These are phyloP conservation scores for Mimas tiliae DNA, from an alignment of 2,888 invertebrate species.

Conservation along the genomic window DNA sequence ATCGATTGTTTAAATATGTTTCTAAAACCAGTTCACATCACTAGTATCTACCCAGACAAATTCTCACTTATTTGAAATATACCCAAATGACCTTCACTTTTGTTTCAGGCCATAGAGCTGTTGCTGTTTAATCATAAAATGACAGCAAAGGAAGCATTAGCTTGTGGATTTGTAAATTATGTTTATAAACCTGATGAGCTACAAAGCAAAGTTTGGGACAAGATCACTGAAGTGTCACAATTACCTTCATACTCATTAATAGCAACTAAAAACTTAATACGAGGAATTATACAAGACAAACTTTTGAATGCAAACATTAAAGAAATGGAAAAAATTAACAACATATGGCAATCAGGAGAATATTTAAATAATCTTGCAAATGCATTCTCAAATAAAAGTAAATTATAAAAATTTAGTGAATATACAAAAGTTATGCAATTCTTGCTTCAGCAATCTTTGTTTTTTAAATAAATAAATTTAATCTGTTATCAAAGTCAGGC, in stretches of 20 bases:
- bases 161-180: conserved; percentile 91
- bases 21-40: too few species aligned
- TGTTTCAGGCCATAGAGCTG: conserved; percentile 84
- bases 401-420: conserved; percentile 41
- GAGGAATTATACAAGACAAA: conserved; percentile 82
- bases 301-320: conserved; percentile 87
- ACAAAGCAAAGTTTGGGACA: conserved; percentile 84
- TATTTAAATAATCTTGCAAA: conserved; percentile 57
- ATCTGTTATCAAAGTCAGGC: too few species aligned
- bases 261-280: conserved; percentile 89
- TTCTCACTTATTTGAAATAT: too few species aligned
- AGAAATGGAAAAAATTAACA: conserved; percentile 88
- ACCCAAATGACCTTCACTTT: not conserved
- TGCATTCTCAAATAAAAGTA: conserved; percentile 42
- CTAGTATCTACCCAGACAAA: too few species aligned
- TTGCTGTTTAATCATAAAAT: conserved; percentile 90
- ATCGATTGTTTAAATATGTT: too few species aligned
- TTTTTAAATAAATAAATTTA: too few species aligned
- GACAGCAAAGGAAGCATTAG: conserved; percentile 90
- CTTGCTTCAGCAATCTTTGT: too few species aligned
- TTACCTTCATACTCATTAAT: conserved; percentile 85
- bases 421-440: not conserved
- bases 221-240: conserved; percentile 81
- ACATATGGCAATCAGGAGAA: conserved; percentile 88
- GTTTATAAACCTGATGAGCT: conserved; percentile 88